Base-by-base conservation (phyloP, 2,888 invertebrate species). In the Lamproptera curius region DNA sequence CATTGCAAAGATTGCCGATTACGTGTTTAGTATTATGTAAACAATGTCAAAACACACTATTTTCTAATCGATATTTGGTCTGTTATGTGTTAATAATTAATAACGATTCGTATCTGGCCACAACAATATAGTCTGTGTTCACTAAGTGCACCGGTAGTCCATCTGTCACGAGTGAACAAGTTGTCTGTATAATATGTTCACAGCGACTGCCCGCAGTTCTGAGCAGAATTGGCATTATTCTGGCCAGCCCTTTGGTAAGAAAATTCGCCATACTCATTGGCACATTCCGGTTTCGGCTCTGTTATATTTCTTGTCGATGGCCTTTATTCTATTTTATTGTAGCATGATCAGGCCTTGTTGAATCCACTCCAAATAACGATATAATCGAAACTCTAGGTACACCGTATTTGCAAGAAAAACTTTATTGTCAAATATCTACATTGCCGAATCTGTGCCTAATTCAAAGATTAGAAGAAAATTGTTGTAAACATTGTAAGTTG, bases 211-310 rank as follows among this genome's bases (percentile, higher is more conserved):
- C 95, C 91, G 95, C 95, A 91, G 95, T 95, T 90, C 94, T 95
- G 92, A 95, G 94, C 94, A 93, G 95, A 92, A 95, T 95, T 93
- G 95, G 95, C 93, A 94, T 95, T 90, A 94, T 95, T 92, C 94
- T 95, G 93, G 95, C 95, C 93, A 95, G 94, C 92, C 95, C 95
- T 89, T 92, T 95, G 95, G 95, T 95, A 95, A 95, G 95, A 84
- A 81, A 65, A 71, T 79, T 77, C 80, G 87, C 87, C 85, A 67
- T 76, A 67, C 71, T 73, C 84, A 84, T 78, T 79, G 86, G 85
- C 86, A 85, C 82, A 67, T 68, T 79, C 82, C 75, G 54, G 70
- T 72, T 59, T 70, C 89, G 56, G 62, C 50, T 67, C 74, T 76
- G 73, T 67, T 73, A 72, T 79, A 76, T 77, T 81, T 79, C 70